These are phyloP conservation scores for Drosophila prolongata DNA, from an alignment of 2,888 invertebrate species.

Conservation along the genomic window DNA sequence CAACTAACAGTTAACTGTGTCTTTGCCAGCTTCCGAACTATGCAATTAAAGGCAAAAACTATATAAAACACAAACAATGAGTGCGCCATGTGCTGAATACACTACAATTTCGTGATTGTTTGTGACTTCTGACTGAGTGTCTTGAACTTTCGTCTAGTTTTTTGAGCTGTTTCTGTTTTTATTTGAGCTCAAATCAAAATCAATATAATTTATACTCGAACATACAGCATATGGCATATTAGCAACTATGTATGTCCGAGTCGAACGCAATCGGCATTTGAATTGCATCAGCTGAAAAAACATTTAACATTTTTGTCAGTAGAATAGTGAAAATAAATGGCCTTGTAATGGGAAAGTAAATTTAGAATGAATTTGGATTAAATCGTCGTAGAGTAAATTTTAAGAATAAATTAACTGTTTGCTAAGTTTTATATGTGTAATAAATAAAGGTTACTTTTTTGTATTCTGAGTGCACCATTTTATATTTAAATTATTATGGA, in stretches of 20 bases:
- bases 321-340: slow-evolving; percentile 41
- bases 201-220: slow-evolving; percentile 25
- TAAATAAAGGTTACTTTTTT: not conserved
- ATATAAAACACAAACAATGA: slow-evolving; percentile 5
- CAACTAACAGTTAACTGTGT: slow-evolving; percentile 48
- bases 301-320: slow-evolving; percentile 43
- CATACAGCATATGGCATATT: slow-evolving; percentile 21
- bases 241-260: slow-evolving; percentile 20
- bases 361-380: slow-evolving; percentile 2
- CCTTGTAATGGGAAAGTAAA: slow-evolving; percentile 33
- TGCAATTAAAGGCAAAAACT: slow-evolving; percentile 52
- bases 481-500: not conserved
- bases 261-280: slow-evolving; percentile 65
- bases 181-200: slow-evolving; percentile 30
- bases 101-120: slow-evolving; percentile 41
- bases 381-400: not conserved
- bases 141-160: slow-evolving; percentile 53
- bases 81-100: slow-evolving; percentile 36
- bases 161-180: slow-evolving; percentile 6
- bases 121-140: slow-evolving; percentile 31
- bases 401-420: not conserved
- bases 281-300: slow-evolving; percentile 66
- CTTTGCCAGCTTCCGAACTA: slow-evolving; percentile 64
- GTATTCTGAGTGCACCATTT: too few species aligned
- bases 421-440: not conserved